Base-by-base conservation (phyloP, 2,797 vertebrate genomes). In the Aldrovandia affinis region DNA sequence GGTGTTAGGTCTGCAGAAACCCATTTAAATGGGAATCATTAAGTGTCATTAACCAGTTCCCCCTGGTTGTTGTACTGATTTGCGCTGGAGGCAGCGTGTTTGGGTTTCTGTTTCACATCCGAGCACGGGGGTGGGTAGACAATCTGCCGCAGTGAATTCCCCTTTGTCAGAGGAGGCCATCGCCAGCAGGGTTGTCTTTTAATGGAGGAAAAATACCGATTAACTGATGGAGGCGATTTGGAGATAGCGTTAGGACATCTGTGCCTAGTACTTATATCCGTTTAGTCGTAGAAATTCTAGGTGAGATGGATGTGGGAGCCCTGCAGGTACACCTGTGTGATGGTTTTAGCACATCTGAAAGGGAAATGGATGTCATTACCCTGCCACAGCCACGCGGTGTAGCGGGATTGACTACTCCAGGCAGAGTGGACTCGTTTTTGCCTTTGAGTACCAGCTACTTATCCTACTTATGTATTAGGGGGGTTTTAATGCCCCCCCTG, bases 21-120 rank as follows among this genome's bases (percentile, higher is more conserved):
- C 73, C 73, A 77, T 42, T 47, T 22, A 77, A 77, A 77, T 73
- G 39, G 28, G 36, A 36, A 10, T 30, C 30, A 6, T 33, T 68
- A 39, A 22, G 25, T 28, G 42, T 77, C 39, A 77, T 77, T 77
- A 47, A 47, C 22, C 73, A 47, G 73, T 22, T 42, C 2, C 50
- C 25, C 28, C 47, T 14, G 2, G n/a, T 22, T 54, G 39, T 44
- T 44, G 77, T 63, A n/a, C 39, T 47, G 39, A 44, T 77, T 77
- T 77, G 42, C 47, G 73, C 73, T 77, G 42, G 42, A 77, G 54
- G 78, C 78, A 57, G 22, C 28, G 57, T 55, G 52, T 80, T 80
- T 55, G 57, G 28, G 28, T 52, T 77, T 77, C 73, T 47, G 25
- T 77, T 77, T 77, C 73, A 25, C 78, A 52, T 54, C 50, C 15